Conservation (phyloP, 2,797 vertebrate genomes). For the Hypotaenidia okinawae region DNA sequence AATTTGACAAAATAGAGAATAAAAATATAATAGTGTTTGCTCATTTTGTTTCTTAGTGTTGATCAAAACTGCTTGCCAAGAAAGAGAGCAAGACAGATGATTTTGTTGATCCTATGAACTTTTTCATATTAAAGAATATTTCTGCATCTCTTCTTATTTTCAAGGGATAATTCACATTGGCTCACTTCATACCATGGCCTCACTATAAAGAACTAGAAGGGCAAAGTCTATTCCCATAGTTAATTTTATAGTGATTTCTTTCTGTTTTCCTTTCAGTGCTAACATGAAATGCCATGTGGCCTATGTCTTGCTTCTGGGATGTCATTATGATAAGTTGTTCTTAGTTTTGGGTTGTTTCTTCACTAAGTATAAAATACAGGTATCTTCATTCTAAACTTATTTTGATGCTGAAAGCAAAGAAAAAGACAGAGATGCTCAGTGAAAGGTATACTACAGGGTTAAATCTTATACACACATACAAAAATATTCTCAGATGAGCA, state of each 20-base stretch:
- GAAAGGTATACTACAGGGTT: not conserved
- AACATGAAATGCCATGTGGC: not conserved
- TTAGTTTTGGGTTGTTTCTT: not conserved
- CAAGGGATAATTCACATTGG: not conserved
- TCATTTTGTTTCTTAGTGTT: not conserved
- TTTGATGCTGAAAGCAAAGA: not conserved
- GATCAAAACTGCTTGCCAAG: constrained; percentile 28
- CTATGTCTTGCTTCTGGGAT: not conserved
- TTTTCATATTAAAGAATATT: not conserved
- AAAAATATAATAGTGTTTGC: not conserved
- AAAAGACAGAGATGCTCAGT: not conserved
- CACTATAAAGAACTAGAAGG: not conserved
- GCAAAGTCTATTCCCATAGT: not conserved
- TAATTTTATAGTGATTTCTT: not conserved
- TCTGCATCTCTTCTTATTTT: not conserved
- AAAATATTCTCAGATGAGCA: not conserved
- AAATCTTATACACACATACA: not conserved
- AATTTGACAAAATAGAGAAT: constrained; percentile 13
- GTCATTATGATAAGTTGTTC: not conserved
- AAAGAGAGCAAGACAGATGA: not conserved
- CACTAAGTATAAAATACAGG: not conserved
- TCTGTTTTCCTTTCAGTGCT: not conserved
- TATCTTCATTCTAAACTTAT: not conserved
- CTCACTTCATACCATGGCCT: not conserved
- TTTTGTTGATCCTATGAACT: not conserved